Base-by-base conservation (phyloP, 1,140 invertebrate species). In the Gryon sp. region DNA sequence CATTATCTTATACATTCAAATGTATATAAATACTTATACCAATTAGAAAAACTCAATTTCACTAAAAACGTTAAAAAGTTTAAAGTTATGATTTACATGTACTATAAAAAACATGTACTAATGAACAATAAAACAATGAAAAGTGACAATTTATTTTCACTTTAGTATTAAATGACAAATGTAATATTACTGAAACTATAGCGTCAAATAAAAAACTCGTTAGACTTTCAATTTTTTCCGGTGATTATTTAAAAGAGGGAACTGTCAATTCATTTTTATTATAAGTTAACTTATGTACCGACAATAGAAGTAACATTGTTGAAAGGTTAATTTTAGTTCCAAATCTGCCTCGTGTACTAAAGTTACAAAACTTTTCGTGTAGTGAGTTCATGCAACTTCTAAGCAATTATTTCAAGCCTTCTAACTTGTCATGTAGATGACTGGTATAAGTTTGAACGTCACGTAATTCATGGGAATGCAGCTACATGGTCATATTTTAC, bases 381-480 rank as follows among this genome's bases (percentile, higher is more conserved):
- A 52, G 43, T 22, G 52, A 76, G 74, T 70, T 70, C 59, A 59
- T 52, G 41, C 59, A 69, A 76, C 65, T 76, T 76, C 52, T 57
- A 57, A 70, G 66, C 74, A 76, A 76, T 76, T 65, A 76, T 70
- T 76, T 65, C 52, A 65, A 65, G 50, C 52, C 74, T 70, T 70
- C 50, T 65, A 76, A 70, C 59, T 70, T 65, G 74, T 65, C 59
- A 62, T 59, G 38, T 55, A 68, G 52, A 69, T 76, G 62, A 69
- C 57, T 69, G 65, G 57, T 50, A 68, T 60, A 65, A 69, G 57
- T 69, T 76, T 63, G 65, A 63, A 60, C 59, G 52, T 41, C 59
- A 62, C 50, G 63, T 63, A 69, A 76, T 74, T 74, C 48, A 63
- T 65, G 59, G 59, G 69, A 73, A 73, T 69, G 63, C 41, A 57